Conservation (phyloP, 2,113 vertebrate genomes). For the Lathamus discolor region DNA sequence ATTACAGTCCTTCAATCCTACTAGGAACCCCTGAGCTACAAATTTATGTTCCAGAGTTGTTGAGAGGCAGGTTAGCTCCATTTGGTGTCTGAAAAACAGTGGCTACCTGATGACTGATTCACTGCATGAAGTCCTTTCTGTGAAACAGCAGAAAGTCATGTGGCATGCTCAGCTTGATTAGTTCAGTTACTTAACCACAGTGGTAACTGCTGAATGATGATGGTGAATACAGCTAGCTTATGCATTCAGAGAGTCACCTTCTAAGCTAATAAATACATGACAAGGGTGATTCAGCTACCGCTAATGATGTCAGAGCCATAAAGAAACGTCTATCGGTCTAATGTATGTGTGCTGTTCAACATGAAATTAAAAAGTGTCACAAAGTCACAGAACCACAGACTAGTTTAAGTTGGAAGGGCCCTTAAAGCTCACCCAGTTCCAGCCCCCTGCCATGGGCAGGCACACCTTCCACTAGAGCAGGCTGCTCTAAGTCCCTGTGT, state of each 20-base stretch:
- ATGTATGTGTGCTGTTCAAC: background rate
- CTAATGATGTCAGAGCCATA: conserved; percentile 4
- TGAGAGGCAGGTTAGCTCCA: background rate
- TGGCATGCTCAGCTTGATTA: background rate
- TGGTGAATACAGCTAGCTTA: background rate
- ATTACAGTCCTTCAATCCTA: background rate
- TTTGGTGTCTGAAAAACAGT: background rate
- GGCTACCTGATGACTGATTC: background rate
- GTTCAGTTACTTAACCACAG: background rate
- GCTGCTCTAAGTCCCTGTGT: background rate
- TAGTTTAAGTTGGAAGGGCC: background rate
- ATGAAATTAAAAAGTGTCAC: background rate
- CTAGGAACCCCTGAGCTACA: background rate
- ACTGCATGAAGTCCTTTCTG: background rate
- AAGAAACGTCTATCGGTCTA: background rate
- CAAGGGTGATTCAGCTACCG: background rate
- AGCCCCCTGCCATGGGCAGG: background rate
- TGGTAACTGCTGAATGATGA: conserved; percentile 16
- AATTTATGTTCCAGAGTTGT: background rate
- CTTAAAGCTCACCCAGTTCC: background rate
- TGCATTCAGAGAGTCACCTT: conserved; percentile 3
- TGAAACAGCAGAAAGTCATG: background rate
- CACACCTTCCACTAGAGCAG: background rate
- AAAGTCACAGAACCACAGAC: background rate
- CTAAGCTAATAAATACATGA: conserved; percentile 21